Base-by-base conservation (phyloP, 2,888 invertebrate genomes). In the Chelonus formosanus region DNA sequence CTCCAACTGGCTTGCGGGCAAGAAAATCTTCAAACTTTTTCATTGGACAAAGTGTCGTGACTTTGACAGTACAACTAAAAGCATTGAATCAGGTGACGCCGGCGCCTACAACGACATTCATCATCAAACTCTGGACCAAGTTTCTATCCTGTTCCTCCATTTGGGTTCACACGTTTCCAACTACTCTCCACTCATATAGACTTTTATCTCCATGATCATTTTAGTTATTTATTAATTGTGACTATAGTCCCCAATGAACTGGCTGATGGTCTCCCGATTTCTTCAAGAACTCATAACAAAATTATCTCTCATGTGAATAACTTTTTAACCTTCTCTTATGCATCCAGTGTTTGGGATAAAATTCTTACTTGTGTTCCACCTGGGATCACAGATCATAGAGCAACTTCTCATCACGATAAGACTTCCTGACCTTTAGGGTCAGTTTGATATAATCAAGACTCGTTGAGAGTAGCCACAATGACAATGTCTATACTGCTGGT, bases 51-150 rank as follows among this genome's bases (percentile, higher is more conserved):
- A 70, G 74, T 75, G 74, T 74, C 70, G 67, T 56, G 64, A 7
- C 48, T 52, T 45, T 48, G 35, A 62, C 64, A 67, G 68, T 50
- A 70, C 71, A 71, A 71, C 67, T 75, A 71, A 63, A 73, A 75
- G 78, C 72, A 75, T 73, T 76, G 72, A 67, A 70, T 73, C 74
- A 76, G 78, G 83, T 82, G 83, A 81, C 82, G 81, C 79, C 78
- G 82, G 83, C 83, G 83, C 83, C 82, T 80, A 70, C 75, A 68
- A 78, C 70, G 75, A 78, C 82, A 83, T 83, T 77, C 77, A 83
- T 84, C 83, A 83, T 83, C 75, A 74, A 74, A 71, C 56, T 63
- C 66, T 68, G 65, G 63, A 65, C 68, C 69, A 78, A 79, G 78
- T 80, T 80, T 82, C 20, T 82, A 82, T 81, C 20, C 20, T 10